These are phyloP conservation scores for Pristis pectinata DNA, from an alignment of 2,797 vertebrate genomes.

Conservation along the genomic window DNA sequence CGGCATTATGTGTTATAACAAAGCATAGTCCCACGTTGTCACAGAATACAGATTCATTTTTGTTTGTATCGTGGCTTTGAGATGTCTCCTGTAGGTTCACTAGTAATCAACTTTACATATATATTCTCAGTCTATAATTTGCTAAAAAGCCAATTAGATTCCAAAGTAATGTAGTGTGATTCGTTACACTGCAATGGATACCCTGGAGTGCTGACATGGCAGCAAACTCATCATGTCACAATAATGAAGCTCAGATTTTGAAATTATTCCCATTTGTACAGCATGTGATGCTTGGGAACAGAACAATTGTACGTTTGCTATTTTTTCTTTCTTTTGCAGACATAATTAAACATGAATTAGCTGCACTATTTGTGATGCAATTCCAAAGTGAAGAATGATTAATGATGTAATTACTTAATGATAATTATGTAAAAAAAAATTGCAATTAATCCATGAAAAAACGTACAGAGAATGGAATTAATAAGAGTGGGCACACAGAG, in stretches of 20 bases:
- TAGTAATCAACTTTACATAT: background rate
- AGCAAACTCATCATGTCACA: background rate
- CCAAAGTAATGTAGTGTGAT: background rate
- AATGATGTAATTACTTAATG: background rate
- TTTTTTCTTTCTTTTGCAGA: background rate
- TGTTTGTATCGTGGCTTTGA: background rate
- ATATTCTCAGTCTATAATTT: background rate
- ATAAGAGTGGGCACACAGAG: background rate
- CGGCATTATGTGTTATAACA: background rate
- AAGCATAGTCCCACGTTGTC: background rate
- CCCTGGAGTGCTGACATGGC: background rate
- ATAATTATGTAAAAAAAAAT: background rate
- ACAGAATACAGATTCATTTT: background rate
- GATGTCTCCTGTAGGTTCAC: background rate
- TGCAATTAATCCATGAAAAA: background rate
- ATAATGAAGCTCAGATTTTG: background rate
- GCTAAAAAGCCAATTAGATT: background rate
- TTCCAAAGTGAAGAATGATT: background rate
- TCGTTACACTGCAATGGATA: background rate
- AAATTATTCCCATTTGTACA: background rate
- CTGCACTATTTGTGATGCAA: background rate
- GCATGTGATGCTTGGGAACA: background rate
- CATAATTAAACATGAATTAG: background rate
- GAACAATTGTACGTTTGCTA: background rate
- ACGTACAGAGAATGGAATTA: background rate